These are phyloP conservation scores for Chionis minor DNA, from an alignment of 2,113 vertebrate species.

Conservation along the genomic window DNA sequence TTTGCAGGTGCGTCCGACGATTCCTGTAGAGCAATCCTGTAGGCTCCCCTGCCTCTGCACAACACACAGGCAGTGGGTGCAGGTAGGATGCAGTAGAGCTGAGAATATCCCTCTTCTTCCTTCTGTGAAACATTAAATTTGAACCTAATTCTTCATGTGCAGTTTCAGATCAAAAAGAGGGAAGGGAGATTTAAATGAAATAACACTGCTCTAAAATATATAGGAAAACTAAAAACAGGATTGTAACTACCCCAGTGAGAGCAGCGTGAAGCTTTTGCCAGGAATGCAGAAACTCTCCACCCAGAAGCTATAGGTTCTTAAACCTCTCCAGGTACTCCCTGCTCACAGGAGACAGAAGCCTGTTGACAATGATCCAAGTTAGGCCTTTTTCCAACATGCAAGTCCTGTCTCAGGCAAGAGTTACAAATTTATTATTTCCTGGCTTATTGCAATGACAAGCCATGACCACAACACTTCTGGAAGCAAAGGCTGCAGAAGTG, in stretches of 20 bases:
- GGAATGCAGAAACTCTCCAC: not conserved
- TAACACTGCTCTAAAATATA: not conserved
- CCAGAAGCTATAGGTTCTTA: not conserved
- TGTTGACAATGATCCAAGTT: not conserved
- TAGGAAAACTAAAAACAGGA: not conserved
- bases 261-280: not conserved
- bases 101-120: not conserved
- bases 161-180: not conserved
- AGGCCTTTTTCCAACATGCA: not conserved
- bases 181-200: not conserved
- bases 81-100: not conserved
- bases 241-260: not conserved
- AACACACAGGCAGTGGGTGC: accelerated
- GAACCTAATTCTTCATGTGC: not conserved
- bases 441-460: not conserved
- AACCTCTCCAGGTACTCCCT: not conserved
- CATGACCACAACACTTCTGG: not conserved
- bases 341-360: not conserved
- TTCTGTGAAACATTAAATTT: not conserved
- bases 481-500: not conserved
- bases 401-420: not conserved
- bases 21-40: not conserved
- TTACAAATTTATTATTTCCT: not conserved
- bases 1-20: not conserved
- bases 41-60: not conserved